These are phyloP conservation scores for Drosophila fuyamai DNA, from an alignment of 1,140 invertebrate species.

Conservation along the genomic window DNA sequence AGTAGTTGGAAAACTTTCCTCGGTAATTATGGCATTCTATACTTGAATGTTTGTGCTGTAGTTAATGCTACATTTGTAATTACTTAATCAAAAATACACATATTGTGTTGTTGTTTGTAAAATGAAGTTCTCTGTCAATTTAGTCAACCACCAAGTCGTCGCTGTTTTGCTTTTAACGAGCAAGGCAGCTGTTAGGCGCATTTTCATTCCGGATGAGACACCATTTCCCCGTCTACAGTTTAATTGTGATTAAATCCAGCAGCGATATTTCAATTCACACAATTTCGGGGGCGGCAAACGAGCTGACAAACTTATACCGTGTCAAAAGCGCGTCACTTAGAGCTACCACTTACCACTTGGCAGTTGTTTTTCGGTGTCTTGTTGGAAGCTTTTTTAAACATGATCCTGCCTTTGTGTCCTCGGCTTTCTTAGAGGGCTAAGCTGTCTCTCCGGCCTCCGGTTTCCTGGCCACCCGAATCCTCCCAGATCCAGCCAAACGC, in stretches of 20 bases:
- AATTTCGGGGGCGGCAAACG: constrained; percentile 1
- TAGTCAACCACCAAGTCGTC: background rate
- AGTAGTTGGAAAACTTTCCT: background rate
- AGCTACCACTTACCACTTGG: constrained; percentile 29
- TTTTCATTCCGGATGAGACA: background rate
- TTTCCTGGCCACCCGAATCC: constrained; percentile 13
- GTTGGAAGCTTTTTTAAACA: constrained; percentile 16
- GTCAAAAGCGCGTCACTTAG: constrained; percentile 26
- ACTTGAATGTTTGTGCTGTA: background rate
- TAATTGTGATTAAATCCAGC: constrained; percentile 26
- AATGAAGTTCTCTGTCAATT: background rate
- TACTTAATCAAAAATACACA: constrained; percentile 5
- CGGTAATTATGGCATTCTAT: background rate
- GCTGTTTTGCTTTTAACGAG: constrained; percentile 8
- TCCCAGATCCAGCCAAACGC: constrained; percentile 6
- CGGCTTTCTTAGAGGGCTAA: constrained; percentile 17
- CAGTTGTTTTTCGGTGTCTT: constrained; percentile 24
- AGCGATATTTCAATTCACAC: constrained; percentile 16
- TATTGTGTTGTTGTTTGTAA: constrained; percentile 5
- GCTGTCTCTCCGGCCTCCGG: background rate
- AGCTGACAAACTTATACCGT: constrained; percentile 18
- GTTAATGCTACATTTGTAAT: constrained; percentile 1
- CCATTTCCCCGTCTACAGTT: constrained; percentile 2
- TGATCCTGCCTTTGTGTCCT: constrained; percentile 33
- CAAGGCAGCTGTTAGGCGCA: background rate